Evolutionary conservation across 2,797 vertebrate species (phyloP).

Genomic region (Graptemys geographica): DNA sequence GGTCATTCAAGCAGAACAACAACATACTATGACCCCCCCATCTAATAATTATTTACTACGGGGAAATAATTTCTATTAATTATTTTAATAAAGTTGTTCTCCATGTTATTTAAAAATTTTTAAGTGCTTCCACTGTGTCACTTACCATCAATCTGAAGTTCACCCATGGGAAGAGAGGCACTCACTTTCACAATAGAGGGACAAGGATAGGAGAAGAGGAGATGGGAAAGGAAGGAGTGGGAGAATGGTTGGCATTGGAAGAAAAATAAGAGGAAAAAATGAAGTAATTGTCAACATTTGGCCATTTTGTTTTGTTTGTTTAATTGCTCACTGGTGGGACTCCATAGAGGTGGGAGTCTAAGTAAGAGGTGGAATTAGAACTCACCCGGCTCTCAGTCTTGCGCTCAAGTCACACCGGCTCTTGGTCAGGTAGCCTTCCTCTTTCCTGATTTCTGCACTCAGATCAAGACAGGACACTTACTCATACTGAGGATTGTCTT

Average conservation of each 20-base stretch:
- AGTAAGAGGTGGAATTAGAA: constrained; percentile 45
- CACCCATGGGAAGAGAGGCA: constrained; percentile 23
- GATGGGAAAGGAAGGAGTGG: constrained; percentile 26
- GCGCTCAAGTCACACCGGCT: constrained; percentile 66
- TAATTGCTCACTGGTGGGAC: constrained; percentile 36
- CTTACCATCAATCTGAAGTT: constrained; percentile 41
- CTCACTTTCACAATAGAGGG: constrained; percentile 40
- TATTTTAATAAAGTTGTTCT: background rate
- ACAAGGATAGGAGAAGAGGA: constrained; percentile 24
- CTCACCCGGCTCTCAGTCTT: constrained; percentile 56
- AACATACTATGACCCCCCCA: background rate
- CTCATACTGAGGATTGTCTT: background rate
- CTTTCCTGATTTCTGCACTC: constrained; percentile 51
- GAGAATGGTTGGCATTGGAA: constrained; percentile 54
- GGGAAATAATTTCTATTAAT: constrained; percentile 19
- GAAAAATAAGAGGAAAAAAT: constrained; percentile 36
- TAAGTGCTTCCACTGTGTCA: background rate
- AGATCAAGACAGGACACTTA: constrained; percentile 35
- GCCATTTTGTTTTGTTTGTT: background rate
- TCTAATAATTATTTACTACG: background rate
- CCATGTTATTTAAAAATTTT: background rate
- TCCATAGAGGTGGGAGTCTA: constrained; percentile 40
- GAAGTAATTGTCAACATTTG: constrained; percentile 17
- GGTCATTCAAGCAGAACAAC: background rate
- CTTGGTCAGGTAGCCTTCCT: constrained; percentile 62